Evolutionary conservation across 2,888 invertebrate species (phyloP).

Genomic region (Nomada fabriciana): DNA sequence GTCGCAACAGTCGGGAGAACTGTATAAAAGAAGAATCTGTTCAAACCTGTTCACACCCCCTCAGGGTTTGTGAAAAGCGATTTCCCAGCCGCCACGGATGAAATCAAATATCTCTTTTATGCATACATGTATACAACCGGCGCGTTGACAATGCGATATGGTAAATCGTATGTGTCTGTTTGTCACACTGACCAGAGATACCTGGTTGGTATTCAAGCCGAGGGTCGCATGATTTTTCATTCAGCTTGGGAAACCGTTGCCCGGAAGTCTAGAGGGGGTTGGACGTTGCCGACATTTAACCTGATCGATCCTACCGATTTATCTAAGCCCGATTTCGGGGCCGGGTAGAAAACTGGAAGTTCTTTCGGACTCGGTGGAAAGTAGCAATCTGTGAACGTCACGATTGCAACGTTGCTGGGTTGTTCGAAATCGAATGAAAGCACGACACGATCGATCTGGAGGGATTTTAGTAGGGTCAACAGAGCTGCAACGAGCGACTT

Average conservation of each 20-base stretch:
- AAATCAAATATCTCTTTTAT: constrained; percentile 51
- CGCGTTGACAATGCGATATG: constrained; percentile 58
- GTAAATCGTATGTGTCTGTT: constrained; percentile 62
- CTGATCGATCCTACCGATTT: constrained; percentile 64
- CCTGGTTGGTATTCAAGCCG: constrained; percentile 57
- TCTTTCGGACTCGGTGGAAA: constrained; percentile 15
- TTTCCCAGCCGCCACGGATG: constrained; percentile 27
- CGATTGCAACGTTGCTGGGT: constrained; percentile 1
- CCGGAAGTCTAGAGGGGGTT: constrained; percentile 27
- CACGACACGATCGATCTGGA: neutral
- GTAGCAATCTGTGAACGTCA: constrained; percentile 45
- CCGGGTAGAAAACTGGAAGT: constrained; percentile 38
- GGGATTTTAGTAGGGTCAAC: neutral
- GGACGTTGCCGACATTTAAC: constrained; percentile 57
- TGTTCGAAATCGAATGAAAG: constrained; percentile 4
- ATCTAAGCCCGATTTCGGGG: constrained; percentile 50
- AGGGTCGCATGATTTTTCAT: constrained; percentile 58
- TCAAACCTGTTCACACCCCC: neutral
- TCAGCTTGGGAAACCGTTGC: constrained; percentile 47
- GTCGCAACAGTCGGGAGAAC: constrained; percentile 8
- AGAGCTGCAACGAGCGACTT: neutral
- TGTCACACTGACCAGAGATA: constrained; percentile 37
- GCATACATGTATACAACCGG: constrained; percentile 51
- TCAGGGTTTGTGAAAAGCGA: constrained; percentile 24
- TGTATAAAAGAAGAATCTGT: constrained; percentile 8